Evolutionary conservation across 2,888 invertebrate species (phyloP).

Genomic region (Ichneumoninae sp.): DNA sequence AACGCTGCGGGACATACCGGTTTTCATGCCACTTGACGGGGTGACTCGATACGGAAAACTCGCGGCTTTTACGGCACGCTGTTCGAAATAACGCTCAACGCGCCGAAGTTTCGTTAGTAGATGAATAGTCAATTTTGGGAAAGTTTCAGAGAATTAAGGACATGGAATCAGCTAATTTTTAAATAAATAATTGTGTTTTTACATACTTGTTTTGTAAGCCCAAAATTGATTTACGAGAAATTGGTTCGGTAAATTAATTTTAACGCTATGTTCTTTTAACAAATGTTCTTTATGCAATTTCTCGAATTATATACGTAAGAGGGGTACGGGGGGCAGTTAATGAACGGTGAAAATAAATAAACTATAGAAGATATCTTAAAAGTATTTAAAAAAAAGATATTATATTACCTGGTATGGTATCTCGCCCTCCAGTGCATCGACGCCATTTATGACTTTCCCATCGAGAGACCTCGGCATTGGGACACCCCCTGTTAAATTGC

Average conservation of each 20-base stretch:
- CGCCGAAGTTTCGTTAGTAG: not conserved
- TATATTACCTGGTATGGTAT: conserved; percentile 76
- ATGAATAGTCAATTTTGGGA: not conserved
- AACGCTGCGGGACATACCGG: not conserved
- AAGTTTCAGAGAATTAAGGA: not conserved
- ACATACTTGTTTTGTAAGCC: not conserved
- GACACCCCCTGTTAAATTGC: conserved; percentile 43
- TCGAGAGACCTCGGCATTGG: conserved; percentile 37
- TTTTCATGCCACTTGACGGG: not conserved
- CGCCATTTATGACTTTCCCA: conserved; percentile 69
- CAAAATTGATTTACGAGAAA: not conserved
- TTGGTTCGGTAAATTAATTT: not conserved
- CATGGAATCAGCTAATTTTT: not conserved
- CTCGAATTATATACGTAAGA: not conserved
- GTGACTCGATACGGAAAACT: not conserved
- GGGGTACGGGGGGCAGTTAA: not conserved
- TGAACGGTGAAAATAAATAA: not conserved
- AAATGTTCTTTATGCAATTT: not conserved
- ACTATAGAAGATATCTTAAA: not conserved
- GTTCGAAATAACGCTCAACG: not conserved
- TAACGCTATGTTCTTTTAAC: not conserved
- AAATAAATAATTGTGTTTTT: not conserved
- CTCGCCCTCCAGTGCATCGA: conserved; percentile 72
- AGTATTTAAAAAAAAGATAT: not conserved
- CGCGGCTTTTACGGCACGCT: not conserved